Base-by-base conservation (phyloP, 2,797 vertebrate species). In the Coranthus polyacanthus region DNA sequence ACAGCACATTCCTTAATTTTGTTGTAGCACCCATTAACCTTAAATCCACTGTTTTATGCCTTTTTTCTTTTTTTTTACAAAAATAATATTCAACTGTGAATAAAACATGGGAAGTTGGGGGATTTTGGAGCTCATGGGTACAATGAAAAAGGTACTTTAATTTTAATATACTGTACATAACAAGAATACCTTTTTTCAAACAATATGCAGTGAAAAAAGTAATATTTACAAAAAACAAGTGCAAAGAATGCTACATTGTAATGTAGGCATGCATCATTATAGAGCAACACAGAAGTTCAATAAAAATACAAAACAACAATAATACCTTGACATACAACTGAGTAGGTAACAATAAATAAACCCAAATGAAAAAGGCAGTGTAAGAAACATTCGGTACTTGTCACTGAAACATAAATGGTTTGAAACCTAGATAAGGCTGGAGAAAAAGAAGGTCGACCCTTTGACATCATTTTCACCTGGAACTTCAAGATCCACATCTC, bases 401-500 rank as follows among this genome's bases (percentile, higher is more conserved):
- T 15, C 12, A 1, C 11, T n/a, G 9, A 52, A 50, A 50, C 4
- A 41, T n/a, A 0, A 8, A 16, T 45, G 17, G 20, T 58, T 24
- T 59, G 9, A 59, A 57, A 42, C 21, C 46, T 90, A 92, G 2
- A 91, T 72, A 10, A 92, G 84, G 58, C 90, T 79, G 9, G 89
- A 88, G 51, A 90, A 89, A 70, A 85, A 81, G 60, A 78, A 88
- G 0, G 76, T 86, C 15, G 90, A 87, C 7, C 84, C 79, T 78
- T 90, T 94, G 7, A 52, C 24, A 5, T 87, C 67, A 10, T 65
- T 68, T 49, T 55, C 59, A 53, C 52, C 45, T 65, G 92, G 93
- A 83, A 94, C 93, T 2, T 94, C 93, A 39, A 94, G 88, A 38
- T 93, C 91, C 18, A 94, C 0, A 21, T 82, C 73, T 44, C 74